These are phyloP conservation scores for Lagocephalus sceleratus DNA, from an alignment of 2,797 vertebrate genomes.

Conservation along the genomic window DNA sequence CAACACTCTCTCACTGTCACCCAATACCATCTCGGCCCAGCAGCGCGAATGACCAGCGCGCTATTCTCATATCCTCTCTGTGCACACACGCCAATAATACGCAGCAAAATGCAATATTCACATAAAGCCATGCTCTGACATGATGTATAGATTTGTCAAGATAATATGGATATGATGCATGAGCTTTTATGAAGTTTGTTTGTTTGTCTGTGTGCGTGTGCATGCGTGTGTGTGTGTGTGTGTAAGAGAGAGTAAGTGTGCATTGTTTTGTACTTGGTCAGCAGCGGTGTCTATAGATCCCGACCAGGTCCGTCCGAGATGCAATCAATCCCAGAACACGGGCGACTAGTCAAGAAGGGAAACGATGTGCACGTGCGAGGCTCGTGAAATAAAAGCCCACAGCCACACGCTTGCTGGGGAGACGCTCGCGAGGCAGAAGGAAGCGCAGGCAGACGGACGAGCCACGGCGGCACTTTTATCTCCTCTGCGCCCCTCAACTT, in stretches of 20 bases:
- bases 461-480: slow-evolving; percentile 27
- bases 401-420: slow-evolving; percentile 6
- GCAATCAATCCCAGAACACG: slow-evolving; percentile 55
- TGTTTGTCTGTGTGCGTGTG: slow-evolving; percentile 37
- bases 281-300: slow-evolving; percentile 44
- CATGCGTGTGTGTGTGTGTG: slow-evolving; percentile 34
- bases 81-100: slow-evolving; percentile 35
- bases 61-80: slow-evolving; percentile 60
- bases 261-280: slow-evolving; percentile 43
- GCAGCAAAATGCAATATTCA: slow-evolving; percentile 62
- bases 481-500: slow-evolving; percentile 31
- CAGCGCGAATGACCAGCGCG: slow-evolving; percentile 19
- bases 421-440: slow-evolving; percentile 8
- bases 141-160: slow-evolving; percentile 76
- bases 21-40: slow-evolving; percentile 31
- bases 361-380: slow-evolving; percentile 5
- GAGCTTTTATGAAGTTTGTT: slow-evolving; percentile 62
- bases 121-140: slow-evolving; percentile 62
- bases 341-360: slow-evolving; percentile 29
- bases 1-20: slow-evolving; percentile 58
- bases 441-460: slow-evolving; percentile 20
- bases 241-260: slow-evolving; percentile 23
- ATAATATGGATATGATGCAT: slow-evolving; percentile 74
- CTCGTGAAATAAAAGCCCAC: slow-evolving; percentile 4
- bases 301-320: slow-evolving; percentile 53